Percentiles rank a stretch among this genome's conserved stretches.
These are phyloP conservation scores for Catostylus mosaicus DNA, from an alignment of 30 jellyfish, hydroid and myxozoan genomes.

Conservation along the genomic window DNA sequence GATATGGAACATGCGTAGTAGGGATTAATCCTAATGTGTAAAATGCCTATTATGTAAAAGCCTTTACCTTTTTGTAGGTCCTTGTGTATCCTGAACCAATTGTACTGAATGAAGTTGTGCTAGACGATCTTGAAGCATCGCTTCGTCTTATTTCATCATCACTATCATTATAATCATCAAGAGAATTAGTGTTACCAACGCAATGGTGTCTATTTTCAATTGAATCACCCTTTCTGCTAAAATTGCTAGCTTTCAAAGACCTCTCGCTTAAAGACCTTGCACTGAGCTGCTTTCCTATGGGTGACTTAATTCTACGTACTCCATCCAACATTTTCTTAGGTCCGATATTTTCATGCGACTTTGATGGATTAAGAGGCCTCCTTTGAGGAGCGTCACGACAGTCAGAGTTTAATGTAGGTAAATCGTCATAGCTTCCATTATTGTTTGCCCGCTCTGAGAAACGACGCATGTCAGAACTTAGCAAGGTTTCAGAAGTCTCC, in stretches of 20 bases:
- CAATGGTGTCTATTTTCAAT: constrained; percentile 12
- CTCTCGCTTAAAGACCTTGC: constrained; percentile 10
- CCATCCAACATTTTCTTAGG: constrained; percentile 24
- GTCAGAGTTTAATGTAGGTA: background rate
- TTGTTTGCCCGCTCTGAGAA: background rate
- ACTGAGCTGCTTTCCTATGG: constrained; percentile 39
- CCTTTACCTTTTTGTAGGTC: constrained; percentile 36
- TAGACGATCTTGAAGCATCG: constrained; percentile 43
- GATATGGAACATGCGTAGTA: no score
- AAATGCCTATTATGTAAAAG: no score
- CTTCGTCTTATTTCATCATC: constrained; percentile 56
- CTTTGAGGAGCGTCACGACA: background rate
- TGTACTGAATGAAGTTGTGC: constrained; percentile 46
- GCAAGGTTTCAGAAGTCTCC: background rate
- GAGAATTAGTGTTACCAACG: background rate
- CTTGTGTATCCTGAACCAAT: constrained; percentile 12
- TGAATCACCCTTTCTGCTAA: constrained; percentile 1
- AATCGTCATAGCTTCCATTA: background rate
- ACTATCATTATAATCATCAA: constrained; percentile 51
- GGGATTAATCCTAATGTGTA: no score
- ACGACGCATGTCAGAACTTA: background rate
- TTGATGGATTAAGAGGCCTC: background rate
- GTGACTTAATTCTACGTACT: constrained; percentile 13
- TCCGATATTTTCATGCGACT: constrained; percentile 1
- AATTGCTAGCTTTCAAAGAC: background rate